Conservation (phyloP, 2,888 invertebrate species). For the Oxyscelio sp. region DNA sequence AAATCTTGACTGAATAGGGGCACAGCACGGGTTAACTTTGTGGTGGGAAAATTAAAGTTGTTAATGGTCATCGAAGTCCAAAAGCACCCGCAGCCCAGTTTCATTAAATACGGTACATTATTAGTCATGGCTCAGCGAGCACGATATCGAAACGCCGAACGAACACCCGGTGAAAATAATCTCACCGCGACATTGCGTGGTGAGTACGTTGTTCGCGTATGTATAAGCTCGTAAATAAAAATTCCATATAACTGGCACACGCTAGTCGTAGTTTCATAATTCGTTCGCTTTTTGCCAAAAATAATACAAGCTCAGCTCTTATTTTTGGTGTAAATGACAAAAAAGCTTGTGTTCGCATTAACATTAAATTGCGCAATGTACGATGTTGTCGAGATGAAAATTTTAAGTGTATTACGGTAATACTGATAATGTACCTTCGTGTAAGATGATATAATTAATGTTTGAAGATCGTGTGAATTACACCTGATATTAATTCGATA, state of each 20-base stretch:
- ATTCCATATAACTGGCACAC: conserved; percentile 41
- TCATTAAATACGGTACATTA: conserved; percentile 65
- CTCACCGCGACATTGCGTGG: conserved; percentile 63
- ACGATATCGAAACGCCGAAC: conserved; percentile 62
- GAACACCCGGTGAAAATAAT: conserved; percentile 69
- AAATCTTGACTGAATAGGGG: conserved; percentile 35
- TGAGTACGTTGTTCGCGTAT: conserved; percentile 43
- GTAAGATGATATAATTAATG: conserved; percentile 67
- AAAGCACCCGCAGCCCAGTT: conserved; percentile 60
- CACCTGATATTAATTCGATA: conserved; percentile 69
- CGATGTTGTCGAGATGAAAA: conserved; percentile 39
- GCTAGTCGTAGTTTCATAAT: conserved; percentile 54
- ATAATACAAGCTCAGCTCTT: conserved; percentile 32
- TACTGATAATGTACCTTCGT: conserved; percentile 42
- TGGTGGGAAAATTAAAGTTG: conserved; percentile 73
- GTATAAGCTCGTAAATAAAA: conserved; percentile 64
- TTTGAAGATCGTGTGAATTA: conserved; percentile 67
- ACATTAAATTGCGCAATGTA: conserved; percentile 38
- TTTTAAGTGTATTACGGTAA: conserved; percentile 54
- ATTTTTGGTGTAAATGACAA: conserved; percentile 26
- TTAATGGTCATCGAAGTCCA: conserved; percentile 82
- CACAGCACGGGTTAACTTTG: conserved; percentile 18
- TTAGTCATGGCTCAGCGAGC: conserved; percentile 67
- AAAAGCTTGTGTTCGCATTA: conserved; percentile 40
- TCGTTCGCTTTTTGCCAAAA: conserved; percentile 44